Base-by-base conservation (phyloP, 2,113 vertebrate genomes). In the Bambusicola thoracicus region DNA sequence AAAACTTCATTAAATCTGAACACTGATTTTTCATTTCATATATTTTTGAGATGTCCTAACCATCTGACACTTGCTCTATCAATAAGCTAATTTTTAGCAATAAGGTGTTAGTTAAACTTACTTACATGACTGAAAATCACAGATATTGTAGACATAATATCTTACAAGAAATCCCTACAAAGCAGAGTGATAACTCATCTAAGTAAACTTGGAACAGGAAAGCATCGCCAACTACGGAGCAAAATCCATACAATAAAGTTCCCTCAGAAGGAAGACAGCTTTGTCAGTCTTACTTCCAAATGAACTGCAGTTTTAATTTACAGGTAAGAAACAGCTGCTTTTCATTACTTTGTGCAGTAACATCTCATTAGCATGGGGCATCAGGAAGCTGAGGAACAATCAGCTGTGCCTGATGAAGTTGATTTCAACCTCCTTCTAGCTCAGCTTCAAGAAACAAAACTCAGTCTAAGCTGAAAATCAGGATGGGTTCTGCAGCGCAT, bases 1-100 rank as follows among this genome's bases (percentile, higher is more conserved):
- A 90, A 88, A 90, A 61, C 53, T 65, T 84, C 17, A 63, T 92
- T 81, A 93, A 61, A 81, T 61, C 56, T 65, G 67, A 94, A 80
- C 32, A 41, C 25, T 38, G 13, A 32, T 3, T 53, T 30, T 69
- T 91, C 12, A 62, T 55, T 87, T 38, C 12, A 38, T 32, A 2
- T 59, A 59, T 63, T 58, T 83, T 25, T 69, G 56, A 63, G 62
- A 69, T 5, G 13, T 66, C 27, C n/a, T 46, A 66, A 85, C 19
- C 70, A 48, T 48, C 14, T 81, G 91, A 87, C 8, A 46, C 53
- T 76, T 40, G 68, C 34, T 53, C n/a, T 76, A 24, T 17, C 72
- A n/a, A 69, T 53, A 65, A 8, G 11, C 53, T 79, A 2, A 44
- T 65, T 92, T 92, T 82, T 62, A 82, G 36, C 43, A 66, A 53